A percentile compares a stretch with the other conserved stretches of the same genome.
Evolutionary conservation across 2,888 invertebrate species (phyloP).

Genomic region (Malacosoma neustria): DNA sequence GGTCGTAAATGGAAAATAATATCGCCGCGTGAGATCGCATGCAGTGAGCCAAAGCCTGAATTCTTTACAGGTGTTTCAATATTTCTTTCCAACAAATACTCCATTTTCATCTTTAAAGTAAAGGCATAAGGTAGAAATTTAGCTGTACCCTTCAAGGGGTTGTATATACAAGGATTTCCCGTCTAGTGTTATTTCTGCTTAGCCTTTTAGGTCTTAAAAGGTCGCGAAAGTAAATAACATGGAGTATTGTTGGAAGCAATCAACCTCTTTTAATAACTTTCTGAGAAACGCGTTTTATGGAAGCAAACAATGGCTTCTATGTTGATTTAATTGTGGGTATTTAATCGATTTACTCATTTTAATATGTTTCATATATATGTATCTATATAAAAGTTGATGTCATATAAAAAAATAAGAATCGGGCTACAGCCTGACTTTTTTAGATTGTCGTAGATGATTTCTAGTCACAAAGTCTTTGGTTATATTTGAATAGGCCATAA

Average conservation of each 20-base stretch:
- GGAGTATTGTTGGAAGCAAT: background rate
- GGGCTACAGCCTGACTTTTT: too few relatives aligned
- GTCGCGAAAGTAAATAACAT: conserved; percentile 5
- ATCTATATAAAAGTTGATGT: too few relatives aligned
- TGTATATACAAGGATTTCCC: conserved; percentile 3
- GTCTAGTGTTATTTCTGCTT: conserved; percentile 3
- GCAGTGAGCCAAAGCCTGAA: background rate
- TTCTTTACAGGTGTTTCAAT: conserved; percentile 3
- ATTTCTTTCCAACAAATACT: background rate
- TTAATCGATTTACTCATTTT: too few relatives aligned
- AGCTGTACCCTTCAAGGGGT: background rate
- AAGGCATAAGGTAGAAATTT: background rate
- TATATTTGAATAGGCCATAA: too few relatives aligned
- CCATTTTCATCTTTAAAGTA: background rate
- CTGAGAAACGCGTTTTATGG: background rate
- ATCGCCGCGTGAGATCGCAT: background rate
- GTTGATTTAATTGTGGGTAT: background rate
- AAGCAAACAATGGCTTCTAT: background rate
- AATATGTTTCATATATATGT: too few relatives aligned
- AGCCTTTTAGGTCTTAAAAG: conserved; percentile 3
- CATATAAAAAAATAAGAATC: too few relatives aligned
- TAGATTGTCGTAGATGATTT: too few relatives aligned
- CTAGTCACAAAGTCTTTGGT: too few relatives aligned
- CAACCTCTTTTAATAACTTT: background rate
- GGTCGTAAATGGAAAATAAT: background rate